Base-by-base conservation (phyloP, 1,140 invertebrate genomes). In the Penaeus vannamei region DNA sequence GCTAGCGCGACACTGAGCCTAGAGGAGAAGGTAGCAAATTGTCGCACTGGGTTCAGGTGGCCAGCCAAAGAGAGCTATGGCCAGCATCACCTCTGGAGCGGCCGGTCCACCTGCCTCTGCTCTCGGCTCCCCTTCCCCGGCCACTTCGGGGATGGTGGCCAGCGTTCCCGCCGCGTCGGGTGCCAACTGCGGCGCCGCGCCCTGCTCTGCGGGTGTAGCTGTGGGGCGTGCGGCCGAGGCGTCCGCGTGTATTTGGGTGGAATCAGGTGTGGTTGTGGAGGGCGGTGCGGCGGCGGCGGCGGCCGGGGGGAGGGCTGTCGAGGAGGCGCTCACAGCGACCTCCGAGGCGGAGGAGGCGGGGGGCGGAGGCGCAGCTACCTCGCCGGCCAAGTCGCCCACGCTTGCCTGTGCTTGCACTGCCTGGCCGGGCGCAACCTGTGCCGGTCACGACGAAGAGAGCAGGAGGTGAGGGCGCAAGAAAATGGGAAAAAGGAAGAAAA, bases 1-100 rank as follows among this genome's bases (percentile, higher is more conserved):
- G 86, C 77, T 87, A 87, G 29, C 36, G 62, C 86, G 61, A 69
- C 60, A 80, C 62, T 87, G 86, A 82, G 86, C 86, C 77, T 81
- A 69, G 62, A 53, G 81, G 62, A 84, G 32, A 85, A 46, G 83
- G 61, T 26, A 66, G 61, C 62, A 84, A 26, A 60, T 60, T 17
- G 22, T 46, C 77, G 60, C 22, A 59, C 46, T 81, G 79, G n/a
- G 22, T 81, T 53, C 14, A 53, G 10, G 36, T 29, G 46, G 36
- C 66, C 77, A 82, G 79, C 79, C 85, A 46, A 61, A 64, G 85
- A 17, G 46, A 62, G 61, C 60, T 26, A 77, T 60, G 61, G 77
- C 53, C 17, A 53, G 61, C 60, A 87, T 87, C 86, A 87, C 86
- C 86, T 87, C 86, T 22, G 81, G 23, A 80, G 86, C 77, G 69